Conservation (phyloP, 2,797 vertebrate genomes). For the Schizopygopsis malacanthus region DNA sequence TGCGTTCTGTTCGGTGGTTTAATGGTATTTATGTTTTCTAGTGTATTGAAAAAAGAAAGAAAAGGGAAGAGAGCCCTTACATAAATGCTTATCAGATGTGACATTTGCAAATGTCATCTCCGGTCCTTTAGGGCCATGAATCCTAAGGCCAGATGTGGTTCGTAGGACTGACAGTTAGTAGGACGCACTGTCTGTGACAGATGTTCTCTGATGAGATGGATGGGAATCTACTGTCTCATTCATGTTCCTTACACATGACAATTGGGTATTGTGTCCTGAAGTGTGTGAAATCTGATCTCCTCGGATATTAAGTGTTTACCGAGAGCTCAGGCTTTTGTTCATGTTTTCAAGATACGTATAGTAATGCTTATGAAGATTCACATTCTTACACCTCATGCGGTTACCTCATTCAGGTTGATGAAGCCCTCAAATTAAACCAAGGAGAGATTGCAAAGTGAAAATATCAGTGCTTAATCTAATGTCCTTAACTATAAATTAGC, state of each 20-base stretch:
- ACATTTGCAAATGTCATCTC: conserved; percentile 51
- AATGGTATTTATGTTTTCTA: conserved; percentile 38
- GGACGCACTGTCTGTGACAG: conserved; percentile 35
- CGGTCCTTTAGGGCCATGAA: conserved; percentile 21
- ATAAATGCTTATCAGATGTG: conserved; percentile 45
- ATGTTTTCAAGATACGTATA: conserved; percentile 27
- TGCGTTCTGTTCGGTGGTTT: conserved; percentile 36
- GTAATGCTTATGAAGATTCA: conserved; percentile 28
- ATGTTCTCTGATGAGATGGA: conserved; percentile 49
- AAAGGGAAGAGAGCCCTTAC: neutral
- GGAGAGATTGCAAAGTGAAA: conserved; percentile 23
- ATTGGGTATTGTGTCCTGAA: conserved; percentile 41
- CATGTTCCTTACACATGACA: conserved; percentile 27
- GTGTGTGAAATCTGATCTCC: conserved; percentile 32
- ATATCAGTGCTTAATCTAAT: conserved; percentile 29
- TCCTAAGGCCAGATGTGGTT: conserved; percentile 26
- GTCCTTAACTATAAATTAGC: conserved; percentile 54
- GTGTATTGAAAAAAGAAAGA: conserved; percentile 36
- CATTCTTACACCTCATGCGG: conserved; percentile 32
- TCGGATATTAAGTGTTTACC: conserved; percentile 40
- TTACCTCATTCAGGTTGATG: conserved; percentile 44
- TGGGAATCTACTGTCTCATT: conserved; percentile 21
- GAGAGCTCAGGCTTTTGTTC: conserved; percentile 48
- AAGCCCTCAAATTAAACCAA: conserved; percentile 33
- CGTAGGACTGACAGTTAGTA: conserved; percentile 35